Conservation (phyloP, 2,113 vertebrate genomes). For the cattle (Bos taurus) region ARS-UCD2.0 NC_037339.1:21946001-21946500, state of each 20-base stretch:
- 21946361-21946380: not conserved
- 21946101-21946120: not conserved
- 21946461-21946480: not conserved
- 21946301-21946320: not conserved
- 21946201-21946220: not conserved
- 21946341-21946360: not conserved
- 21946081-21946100: not conserved
- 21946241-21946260: not conserved
- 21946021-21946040: not conserved
- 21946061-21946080: not conserved
- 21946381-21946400: not conserved
- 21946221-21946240: not conserved
- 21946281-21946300: not conserved
- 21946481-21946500: not conserved
- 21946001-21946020: not conserved
- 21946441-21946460: not conserved
- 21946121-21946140: not conserved
- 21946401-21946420: not conserved
- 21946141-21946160: not conserved
- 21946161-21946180: not conserved
- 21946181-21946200: not conserved
- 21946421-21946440: not conserved
- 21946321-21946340: not conserved
- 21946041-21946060: not conserved
- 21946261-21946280: not conserved